Evolutionary conservation across 1,140 invertebrate species (phyloP).

Genomic region (Meloidogyne chitwoodi): DNA sequence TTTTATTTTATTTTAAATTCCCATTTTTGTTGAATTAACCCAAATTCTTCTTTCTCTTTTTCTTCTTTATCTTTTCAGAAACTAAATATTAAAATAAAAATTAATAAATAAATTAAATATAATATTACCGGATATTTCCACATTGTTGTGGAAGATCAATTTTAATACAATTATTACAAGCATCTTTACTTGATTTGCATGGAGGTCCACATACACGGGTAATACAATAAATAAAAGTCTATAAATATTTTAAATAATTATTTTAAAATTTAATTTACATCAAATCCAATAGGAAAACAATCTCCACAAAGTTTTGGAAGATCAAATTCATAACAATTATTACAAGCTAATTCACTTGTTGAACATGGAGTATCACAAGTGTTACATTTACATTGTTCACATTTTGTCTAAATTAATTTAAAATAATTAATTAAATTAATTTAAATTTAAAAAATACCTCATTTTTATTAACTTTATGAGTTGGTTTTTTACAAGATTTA

Average conservation of each 20-base stretch:
- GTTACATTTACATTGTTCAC: neutral
- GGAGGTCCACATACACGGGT: neutral
- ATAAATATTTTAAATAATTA: neutral
- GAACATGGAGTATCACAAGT: neutral
- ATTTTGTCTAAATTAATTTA: neutral
- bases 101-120: neutral
- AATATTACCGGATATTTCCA: neutral
- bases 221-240: neutral
- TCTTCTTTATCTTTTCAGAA: too few species aligned
- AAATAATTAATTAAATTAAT: too few species aligned
- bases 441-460: too few species aligned
- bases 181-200: neutral
- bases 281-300: neutral
- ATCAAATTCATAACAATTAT: neutral
- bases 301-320: neutral
- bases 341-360: neutral
- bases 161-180: neutral
- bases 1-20: too few species aligned
- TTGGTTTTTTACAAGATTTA: neutral
- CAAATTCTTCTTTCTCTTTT: too few species aligned
- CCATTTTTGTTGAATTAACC: too few species aligned
- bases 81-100: neutral
- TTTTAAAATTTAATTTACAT: neutral
- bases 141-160: neutral
- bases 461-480: too few species aligned